Conservation (phyloP, 2,888 invertebrate genomes). For the Eurytoma adleriae region DNA sequence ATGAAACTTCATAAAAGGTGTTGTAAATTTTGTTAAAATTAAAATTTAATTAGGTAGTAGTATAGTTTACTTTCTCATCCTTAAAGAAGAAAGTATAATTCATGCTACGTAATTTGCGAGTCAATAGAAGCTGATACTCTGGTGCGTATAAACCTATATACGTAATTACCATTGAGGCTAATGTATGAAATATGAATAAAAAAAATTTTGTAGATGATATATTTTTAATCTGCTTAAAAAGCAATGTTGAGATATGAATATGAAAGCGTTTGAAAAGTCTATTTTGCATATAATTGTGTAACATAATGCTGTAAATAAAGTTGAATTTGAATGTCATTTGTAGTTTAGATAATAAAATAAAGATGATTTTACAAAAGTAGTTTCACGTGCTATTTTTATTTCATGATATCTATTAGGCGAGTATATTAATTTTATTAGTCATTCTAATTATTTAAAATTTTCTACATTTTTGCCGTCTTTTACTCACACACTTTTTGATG, state of each 20-base stretch:
- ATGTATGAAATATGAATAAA: slow-evolving; percentile 7
- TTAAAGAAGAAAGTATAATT: slow-evolving; percentile 40
- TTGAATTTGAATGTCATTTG: not conserved
- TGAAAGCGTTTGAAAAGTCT: slow-evolving; percentile 2
- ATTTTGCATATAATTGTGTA: not conserved
- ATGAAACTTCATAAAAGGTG: too few relatives aligned
- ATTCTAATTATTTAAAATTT: not conserved
- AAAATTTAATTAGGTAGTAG: too few relatives aligned
- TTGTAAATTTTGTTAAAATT: too few relatives aligned
- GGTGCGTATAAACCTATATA: slow-evolving; percentile 24
- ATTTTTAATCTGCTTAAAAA: slow-evolving; percentile 13
- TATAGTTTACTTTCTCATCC: slow-evolving; percentile 23
- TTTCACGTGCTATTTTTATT: not conserved
- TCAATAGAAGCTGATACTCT: slow-evolving; percentile 16
- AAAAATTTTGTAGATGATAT: not conserved
- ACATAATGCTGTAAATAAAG: slow-evolving; percentile 35
- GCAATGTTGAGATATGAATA: not conserved
- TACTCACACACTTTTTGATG: too few relatives aligned
- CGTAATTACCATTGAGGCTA: slow-evolving; percentile 18
- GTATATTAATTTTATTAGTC: too few relatives aligned
- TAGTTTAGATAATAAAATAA: slow-evolving; percentile 11
- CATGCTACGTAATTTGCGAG: slow-evolving; percentile 3
- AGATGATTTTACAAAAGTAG: slow-evolving; percentile 10
- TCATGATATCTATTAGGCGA: too few relatives aligned
- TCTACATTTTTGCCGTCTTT: too few relatives aligned